Evolutionary conservation across 2,888 invertebrate species (phyloP).

Genomic region (Erannis defoliaria): DNA sequence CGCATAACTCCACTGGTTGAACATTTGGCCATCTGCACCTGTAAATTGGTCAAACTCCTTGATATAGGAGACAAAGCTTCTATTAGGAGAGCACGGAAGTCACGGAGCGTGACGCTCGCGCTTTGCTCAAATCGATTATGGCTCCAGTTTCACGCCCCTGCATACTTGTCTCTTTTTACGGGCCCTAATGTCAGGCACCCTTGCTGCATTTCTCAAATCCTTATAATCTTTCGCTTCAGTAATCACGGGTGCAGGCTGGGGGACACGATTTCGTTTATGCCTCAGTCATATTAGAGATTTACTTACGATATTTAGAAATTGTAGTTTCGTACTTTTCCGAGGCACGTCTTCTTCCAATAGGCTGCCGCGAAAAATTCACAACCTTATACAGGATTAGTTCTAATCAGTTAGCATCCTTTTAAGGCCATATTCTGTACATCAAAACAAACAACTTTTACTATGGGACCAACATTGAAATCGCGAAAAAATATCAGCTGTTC

Average conservation of each 20-base stretch:
- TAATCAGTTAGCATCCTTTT: too few relatives aligned
- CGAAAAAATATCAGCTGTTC: too few relatives aligned
- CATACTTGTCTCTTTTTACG: constrained; percentile 59
- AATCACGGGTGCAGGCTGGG: constrained; percentile 20
- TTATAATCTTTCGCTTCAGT: constrained; percentile 30
- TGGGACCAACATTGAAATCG: too few relatives aligned
- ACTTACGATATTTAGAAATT: background rate
- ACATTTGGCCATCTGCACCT: background rate
- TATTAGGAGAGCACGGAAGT: constrained; percentile 34
- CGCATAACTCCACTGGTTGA: too few relatives aligned
- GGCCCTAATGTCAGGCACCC: constrained; percentile 22
- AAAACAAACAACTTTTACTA: too few relatives aligned
- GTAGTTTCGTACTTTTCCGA: background rate
- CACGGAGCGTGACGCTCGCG: constrained; percentile 63
- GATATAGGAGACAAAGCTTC: constrained; percentile 1
- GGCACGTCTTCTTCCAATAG: too few relatives aligned
- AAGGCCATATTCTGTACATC: too few relatives aligned
- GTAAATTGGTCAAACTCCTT: constrained; percentile 1
- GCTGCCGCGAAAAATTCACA: too few relatives aligned
- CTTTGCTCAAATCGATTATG: constrained; percentile 74
- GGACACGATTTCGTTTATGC: constrained; percentile 7
- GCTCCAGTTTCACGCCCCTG: constrained; percentile 70
- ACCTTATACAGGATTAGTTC: too few relatives aligned
- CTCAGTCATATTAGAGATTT: background rate
- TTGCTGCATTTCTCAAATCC: constrained; percentile 34